Evolutionary conservation across 2,888 invertebrate species (phyloP).

Genomic region (Papilio elwesi): DNA sequence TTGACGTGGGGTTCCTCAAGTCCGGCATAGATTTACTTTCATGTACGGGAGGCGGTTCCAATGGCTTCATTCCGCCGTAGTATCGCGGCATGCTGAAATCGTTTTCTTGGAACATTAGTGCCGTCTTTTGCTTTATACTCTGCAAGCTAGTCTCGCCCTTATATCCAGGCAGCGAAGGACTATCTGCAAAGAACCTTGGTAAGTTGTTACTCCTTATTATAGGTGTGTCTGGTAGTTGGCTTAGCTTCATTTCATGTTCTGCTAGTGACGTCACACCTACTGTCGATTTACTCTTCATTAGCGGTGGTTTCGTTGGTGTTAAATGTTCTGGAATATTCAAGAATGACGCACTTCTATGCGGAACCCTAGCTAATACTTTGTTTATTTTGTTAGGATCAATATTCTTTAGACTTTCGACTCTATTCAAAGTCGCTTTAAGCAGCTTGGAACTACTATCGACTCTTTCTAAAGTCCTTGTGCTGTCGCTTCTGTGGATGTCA

Average conservation of each 20-base stretch:
- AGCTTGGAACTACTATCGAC: slow-evolving; percentile 65
- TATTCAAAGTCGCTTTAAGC: slow-evolving; percentile 60
- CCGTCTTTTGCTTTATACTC: slow-evolving; percentile 82
- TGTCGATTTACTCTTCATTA: slow-evolving; percentile 75
- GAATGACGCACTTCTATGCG: slow-evolving; percentile 79
- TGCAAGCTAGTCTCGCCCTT: slow-evolving; percentile 75
- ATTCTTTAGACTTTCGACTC: slow-evolving; percentile 77
- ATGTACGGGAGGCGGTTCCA: slow-evolving; percentile 63
- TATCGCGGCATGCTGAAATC: slow-evolving; percentile 87
- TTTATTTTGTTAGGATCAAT: slow-evolving; percentile 75
- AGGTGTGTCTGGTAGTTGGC: slow-evolving; percentile 77
- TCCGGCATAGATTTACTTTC: slow-evolving; percentile 82
- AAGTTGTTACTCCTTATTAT: slow-evolving; percentile 77
- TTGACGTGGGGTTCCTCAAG: slow-evolving; percentile 63
- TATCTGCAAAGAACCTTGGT: slow-evolving; percentile 77
- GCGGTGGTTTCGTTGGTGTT: slow-evolving; percentile 70
- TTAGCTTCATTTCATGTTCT: slow-evolving; percentile 65
- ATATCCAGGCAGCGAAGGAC: slow-evolving; percentile 70
- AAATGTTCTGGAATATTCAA: slow-evolving; percentile 76
- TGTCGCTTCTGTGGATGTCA: slow-evolving; percentile 68
- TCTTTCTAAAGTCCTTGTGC: slow-evolving; percentile 69
- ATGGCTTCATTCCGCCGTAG: slow-evolving; percentile 75
- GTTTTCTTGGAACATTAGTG: slow-evolving; percentile 73
- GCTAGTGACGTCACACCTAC: slow-evolving; percentile 66
- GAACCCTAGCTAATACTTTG: slow-evolving; percentile 73